These are phyloP conservation scores for Chirona hameri DNA, from an alignment of 2,888 invertebrate genomes.

Conservation along the genomic window DNA sequence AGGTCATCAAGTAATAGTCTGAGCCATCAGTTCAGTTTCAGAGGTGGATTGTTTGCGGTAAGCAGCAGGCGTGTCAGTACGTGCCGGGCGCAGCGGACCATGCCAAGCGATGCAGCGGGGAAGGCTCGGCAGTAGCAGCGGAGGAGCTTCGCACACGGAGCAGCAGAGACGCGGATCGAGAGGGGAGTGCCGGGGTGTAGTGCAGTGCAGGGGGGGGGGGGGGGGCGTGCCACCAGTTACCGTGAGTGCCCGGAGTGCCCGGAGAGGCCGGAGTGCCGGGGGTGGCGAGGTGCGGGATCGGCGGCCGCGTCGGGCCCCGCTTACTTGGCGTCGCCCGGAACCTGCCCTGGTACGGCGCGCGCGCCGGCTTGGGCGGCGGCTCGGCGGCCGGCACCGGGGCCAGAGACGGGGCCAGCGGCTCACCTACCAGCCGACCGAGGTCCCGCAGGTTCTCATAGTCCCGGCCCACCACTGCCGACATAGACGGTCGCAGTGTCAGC, in stretches of 20 bases:
- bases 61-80: background rate
- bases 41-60: too few relatives aligned
- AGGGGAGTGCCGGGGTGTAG: background rate
- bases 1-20: too few relatives aligned
- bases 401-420: too few relatives aligned
- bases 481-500: background rate
- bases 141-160: too few relatives aligned
- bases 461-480: background rate
- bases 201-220: too few relatives aligned
- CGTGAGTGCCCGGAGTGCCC: background rate
- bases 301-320: background rate
- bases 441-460: background rate
- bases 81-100: background rate
- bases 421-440: background rate
- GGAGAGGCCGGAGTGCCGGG: background rate
- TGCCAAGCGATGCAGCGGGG: background rate
- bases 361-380: constrained; percentile 1
- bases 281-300: background rate
- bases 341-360: background rate
- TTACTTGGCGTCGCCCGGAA: constrained; percentile 10
- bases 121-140: background rate
- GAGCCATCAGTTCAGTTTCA: too few relatives aligned
- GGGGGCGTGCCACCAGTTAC: too few relatives aligned
- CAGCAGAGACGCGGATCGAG: too few relatives aligned
- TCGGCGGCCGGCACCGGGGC: background rate